Evolutionary conservation across 1,140 invertebrate species (phyloP).

Genomic region (Pollicipes pollicipes): DNA sequence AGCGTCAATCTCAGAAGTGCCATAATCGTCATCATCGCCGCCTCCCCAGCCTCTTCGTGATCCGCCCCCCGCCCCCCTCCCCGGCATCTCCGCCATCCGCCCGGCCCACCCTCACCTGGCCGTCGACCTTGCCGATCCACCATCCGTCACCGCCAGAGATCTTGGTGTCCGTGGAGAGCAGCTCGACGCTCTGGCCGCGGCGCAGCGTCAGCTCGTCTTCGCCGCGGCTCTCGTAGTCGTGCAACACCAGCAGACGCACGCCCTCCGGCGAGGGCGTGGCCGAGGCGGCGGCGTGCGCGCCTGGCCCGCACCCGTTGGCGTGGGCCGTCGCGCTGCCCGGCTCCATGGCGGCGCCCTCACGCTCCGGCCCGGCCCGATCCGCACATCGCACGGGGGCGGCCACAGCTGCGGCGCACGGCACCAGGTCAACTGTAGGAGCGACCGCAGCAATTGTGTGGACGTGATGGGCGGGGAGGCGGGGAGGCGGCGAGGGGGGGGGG

Average conservation of each 20-base stretch:
- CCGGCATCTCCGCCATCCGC: too few species aligned
- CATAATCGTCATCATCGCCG: neutral
- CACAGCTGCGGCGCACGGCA: too few species aligned
- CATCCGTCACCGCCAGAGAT: slow-evolving; percentile 93
- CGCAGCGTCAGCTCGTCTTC: slow-evolving; percentile 78
- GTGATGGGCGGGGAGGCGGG: too few species aligned
- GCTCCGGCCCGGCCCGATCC: too few species aligned
- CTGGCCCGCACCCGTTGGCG: neutral
- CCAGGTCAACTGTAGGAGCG: too few species aligned
- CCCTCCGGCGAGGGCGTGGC: slow-evolving; percentile 5
- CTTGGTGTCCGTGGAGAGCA: slow-evolving; percentile 77
- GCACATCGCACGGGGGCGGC: too few species aligned
- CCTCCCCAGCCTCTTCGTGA: neutral
- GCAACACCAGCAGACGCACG: slow-evolving; percentile 32
- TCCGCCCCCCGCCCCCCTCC: neutral
- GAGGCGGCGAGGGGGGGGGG: too few species aligned
- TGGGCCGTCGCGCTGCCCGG: neutral
- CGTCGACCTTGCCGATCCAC: slow-evolving; percentile 81
- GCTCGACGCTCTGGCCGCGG: slow-evolving; percentile 70
- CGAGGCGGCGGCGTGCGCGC: neutral
- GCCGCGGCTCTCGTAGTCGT: slow-evolving; percentile 77
- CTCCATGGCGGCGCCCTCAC: neutral
- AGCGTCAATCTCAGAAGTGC: too few species aligned
- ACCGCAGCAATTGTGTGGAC: too few species aligned
- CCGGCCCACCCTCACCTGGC: slow-evolving; percentile 19